Evolutionary conservation across 2,888 invertebrate species (phyloP).

Genomic region (Limenitis camilla): DNA sequence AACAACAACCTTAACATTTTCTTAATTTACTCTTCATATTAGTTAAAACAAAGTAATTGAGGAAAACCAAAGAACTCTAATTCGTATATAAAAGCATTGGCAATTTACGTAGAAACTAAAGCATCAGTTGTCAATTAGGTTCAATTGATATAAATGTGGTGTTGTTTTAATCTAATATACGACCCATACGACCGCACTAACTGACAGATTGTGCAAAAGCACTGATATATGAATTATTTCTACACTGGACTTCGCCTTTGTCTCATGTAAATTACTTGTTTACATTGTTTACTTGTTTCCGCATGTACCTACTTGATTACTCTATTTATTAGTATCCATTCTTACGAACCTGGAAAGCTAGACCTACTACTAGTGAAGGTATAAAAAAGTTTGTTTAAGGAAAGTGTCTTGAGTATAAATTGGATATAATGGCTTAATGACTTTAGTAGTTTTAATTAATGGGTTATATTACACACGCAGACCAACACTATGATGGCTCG

Average conservation of each 20-base stretch:
- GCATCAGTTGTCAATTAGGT: conserved; percentile 19
- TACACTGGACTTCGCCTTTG: not conserved
- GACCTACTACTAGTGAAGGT: no score
- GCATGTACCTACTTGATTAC: no score
- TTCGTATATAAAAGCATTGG: not conserved
- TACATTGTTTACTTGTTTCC: not conserved
- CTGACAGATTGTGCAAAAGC: conserved; percentile 15
- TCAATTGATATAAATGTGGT: conserved; percentile 19
- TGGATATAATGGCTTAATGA: no score
- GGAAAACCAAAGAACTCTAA: not conserved
- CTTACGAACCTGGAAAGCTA: no score
- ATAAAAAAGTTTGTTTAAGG: no score
- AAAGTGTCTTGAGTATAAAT: no score
- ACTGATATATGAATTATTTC: conserved; percentile 6
- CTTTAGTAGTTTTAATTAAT: no score
- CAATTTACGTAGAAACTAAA: conserved; percentile 10
- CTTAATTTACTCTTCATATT: not conserved
- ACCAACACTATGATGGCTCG: no score
- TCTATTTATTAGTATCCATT: no score
- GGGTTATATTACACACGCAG: no score
- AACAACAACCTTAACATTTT: not conserved
- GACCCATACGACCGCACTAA: conserved; percentile 4
- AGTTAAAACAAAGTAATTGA: not conserved
- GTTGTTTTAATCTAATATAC: conserved; percentile 16
- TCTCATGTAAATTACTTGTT: not conserved